phyloP scores from a whole-genome alignment of 1,140 invertebrate species.

The Melitaea cinxia region DNA sequence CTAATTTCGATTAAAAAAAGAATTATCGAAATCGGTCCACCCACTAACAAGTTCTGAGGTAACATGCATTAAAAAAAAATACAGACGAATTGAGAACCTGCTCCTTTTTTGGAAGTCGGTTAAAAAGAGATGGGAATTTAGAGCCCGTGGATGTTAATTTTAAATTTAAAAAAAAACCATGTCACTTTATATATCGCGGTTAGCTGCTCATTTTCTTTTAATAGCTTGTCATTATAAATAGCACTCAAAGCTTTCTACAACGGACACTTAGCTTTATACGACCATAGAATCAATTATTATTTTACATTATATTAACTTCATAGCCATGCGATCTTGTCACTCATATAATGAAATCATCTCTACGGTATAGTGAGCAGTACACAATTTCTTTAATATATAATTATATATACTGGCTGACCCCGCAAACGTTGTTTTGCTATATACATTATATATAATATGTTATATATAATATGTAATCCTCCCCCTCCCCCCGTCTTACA shows the following conservation, averaged over 20 bases:
- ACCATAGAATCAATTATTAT: conserved; percentile 60
- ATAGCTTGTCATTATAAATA: conserved; percentile 68
- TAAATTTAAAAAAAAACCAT: neutral
- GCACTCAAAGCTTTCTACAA: conserved; percentile 56
- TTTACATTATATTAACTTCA: conserved; percentile 44
- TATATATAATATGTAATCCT: too few species aligned
- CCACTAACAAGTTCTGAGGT: too few species aligned
- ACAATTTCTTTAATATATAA: neutral
- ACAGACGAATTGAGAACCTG: too few species aligned
- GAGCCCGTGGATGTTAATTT: too few species aligned
- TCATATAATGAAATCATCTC: conserved; percentile 52
- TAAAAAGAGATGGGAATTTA: too few species aligned
- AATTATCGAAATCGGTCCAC: too few species aligned
- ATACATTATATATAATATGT: neutral
- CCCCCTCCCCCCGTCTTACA: too few species aligned
- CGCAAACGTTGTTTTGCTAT: too few species aligned
- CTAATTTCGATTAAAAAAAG: too few species aligned
- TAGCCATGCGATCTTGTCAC: conserved; percentile 48
- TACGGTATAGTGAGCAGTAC: neutral
- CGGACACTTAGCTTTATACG: conserved; percentile 52
- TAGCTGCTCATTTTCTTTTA: conserved; percentile 62
- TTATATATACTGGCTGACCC: neutral
- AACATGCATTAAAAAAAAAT: too few species aligned
- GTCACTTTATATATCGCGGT: conserved; percentile 36
- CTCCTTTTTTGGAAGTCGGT: too few species aligned